A percentile compares a stretch with the other conserved stretches of the same genome.
Conservation (phyloP, 1,140 invertebrate genomes). For the Drosophila pectinifera region DNA sequence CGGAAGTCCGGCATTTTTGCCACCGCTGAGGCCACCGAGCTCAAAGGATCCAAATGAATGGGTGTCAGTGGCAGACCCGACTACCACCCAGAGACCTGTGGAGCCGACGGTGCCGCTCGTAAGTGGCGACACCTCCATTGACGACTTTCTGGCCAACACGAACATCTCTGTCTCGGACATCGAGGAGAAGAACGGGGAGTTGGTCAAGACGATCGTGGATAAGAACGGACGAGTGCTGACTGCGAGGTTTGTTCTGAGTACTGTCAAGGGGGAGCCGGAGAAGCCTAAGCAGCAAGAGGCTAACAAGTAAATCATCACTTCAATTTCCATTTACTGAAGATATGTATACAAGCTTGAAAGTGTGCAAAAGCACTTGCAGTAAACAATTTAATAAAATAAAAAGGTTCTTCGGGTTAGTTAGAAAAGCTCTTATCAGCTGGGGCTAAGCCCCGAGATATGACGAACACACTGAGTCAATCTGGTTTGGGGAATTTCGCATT, state of each 20-base stretch:
- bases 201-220: constrained; percentile 69
- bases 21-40: neutral
- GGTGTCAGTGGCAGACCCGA: constrained; percentile 13
- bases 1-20: neutral
- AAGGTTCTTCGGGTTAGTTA: neutral
- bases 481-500: neutral
- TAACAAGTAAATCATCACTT: constrained; percentile 37
- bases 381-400: constrained; percentile 5
- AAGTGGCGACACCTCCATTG: constrained; percentile 41
- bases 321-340: neutral
- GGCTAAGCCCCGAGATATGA: constrained; percentile 19
- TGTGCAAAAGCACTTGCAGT: neutral
- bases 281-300: constrained; percentile 9
- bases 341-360: neutral
- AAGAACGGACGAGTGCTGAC: constrained; percentile 65
- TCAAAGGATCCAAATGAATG: neutral
- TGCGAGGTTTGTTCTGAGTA: constrained; percentile 64
- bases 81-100: constrained; percentile 4
- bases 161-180: constrained; percentile 57
- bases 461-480: constrained; percentile 3
- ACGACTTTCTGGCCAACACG: constrained; percentile 52
- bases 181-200: constrained; percentile 50
- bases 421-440: constrained; percentile 53
- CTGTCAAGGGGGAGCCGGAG: constrained; percentile 33
- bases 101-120: constrained; percentile 4